Evolutionary conservation across 1,140 invertebrate species (phyloP).

Genomic region (Pseudomyrmex gracilis): DNA sequence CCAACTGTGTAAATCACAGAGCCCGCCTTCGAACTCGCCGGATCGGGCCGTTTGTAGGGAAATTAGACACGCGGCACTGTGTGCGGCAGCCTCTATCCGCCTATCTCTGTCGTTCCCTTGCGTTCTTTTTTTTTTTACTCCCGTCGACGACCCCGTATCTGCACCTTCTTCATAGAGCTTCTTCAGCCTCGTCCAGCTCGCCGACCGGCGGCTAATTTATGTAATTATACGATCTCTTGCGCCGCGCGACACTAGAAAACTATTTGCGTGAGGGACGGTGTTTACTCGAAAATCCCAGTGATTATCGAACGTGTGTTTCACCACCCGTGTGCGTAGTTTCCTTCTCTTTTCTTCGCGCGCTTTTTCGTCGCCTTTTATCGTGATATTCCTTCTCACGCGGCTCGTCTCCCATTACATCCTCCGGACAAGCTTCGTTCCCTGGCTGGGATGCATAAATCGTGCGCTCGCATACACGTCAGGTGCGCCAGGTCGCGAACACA

Average conservation of each 20-base stretch:
- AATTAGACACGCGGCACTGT: constrained; percentile 77
- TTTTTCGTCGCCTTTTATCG: constrained; percentile 47
- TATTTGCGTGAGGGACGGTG: constrained; percentile 40
- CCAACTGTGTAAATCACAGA: constrained; percentile 76
- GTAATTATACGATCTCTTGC: constrained; percentile 78
- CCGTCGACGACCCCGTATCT: not conserved
- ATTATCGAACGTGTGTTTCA: constrained; percentile 48
- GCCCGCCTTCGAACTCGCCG: constrained; percentile 71
- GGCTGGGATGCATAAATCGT: constrained; percentile 51
- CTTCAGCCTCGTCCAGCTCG: constrained; percentile 19
- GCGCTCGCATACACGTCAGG: constrained; percentile 46
- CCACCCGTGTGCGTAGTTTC: not conserved
- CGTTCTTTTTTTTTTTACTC: constrained; percentile 22
- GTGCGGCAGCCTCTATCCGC: constrained; percentile 11
- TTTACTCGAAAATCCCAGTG: constrained; percentile 48
- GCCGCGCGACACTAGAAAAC: constrained; percentile 49
- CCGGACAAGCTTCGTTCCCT: constrained; percentile 22
- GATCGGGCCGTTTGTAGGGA: constrained; percentile 79
- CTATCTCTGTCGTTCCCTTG: constrained; percentile 44
- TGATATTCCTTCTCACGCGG: constrained; percentile 32
- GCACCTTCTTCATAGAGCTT: not conserved
- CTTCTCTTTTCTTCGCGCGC: not conserved
- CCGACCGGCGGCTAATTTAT: constrained; percentile 75
- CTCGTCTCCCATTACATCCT: constrained; percentile 51
- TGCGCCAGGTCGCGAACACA: constrained; percentile 27